Evolutionary conservation across 2,888 invertebrate genomes (phyloP), one percentile per base, ranked within the genome.

Genomic region (Lumbricus terrestris): DNA sequence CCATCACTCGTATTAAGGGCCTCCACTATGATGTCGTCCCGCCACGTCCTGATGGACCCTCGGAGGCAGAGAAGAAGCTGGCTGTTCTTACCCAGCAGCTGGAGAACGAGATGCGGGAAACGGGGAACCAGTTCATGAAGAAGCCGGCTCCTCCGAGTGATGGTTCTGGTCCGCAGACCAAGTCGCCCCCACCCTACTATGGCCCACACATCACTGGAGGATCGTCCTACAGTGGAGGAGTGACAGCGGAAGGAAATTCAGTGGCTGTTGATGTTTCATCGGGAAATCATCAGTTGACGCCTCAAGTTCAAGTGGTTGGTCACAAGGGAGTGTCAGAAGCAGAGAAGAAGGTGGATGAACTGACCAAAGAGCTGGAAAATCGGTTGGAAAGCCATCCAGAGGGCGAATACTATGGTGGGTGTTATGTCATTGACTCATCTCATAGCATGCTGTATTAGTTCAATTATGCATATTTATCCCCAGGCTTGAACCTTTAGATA

Each of bases 341-440:
- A 47, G 97, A 98, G 95, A 96, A 97, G 90, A 98, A 98, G 95
- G 97, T 98, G 93, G 98, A 98, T 95, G 98, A 98, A 94, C 96
- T 98, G 92, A 98, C 98, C 29, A 96, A 97, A 90, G 97, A 98
- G 94, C 96, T 98, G 92, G 98, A 98, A 95, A 98, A 98, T 94
- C 98, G 98, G 96, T 97, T 99, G 97, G 98, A 98, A 95, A 97
- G 97, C 93, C 97, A 97, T 93, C 98, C 98, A 93, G 97, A 98
- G 95, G 98, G 98, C 93, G 98, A 98, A 96, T 98, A 98, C 95
- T 98, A 98, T 96, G 98, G 98, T 98, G 95, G 96, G 96, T 92
- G 47, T 35, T 29, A 23, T 15, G 16, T 85, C 69, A n/a, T n/a
- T n/a, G n/a, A 11, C 13, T 69, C 69, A 69, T n/a, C n/a, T n/a